These are phyloP conservation scores for Threskiornis aethiopicus DNA, from an alignment of 2,797 vertebrate species.

Conservation along the genomic window DNA sequence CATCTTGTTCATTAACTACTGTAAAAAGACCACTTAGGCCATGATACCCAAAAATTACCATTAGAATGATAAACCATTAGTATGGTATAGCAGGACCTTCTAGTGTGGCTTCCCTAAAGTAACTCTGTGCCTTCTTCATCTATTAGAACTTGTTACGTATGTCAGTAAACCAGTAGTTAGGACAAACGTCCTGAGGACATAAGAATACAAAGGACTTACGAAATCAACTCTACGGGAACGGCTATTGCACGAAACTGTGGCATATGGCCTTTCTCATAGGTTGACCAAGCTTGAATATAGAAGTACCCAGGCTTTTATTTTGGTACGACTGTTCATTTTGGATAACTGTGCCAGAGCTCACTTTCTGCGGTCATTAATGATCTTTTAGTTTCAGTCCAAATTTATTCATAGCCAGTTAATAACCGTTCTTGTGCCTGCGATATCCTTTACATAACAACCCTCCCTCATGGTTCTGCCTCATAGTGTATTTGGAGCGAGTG, in stretches of 20 bases:
- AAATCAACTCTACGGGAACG: background rate
- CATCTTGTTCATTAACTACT: background rate
- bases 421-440: background rate
- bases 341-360: background rate
- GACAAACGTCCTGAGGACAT: background rate
- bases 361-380: background rate
- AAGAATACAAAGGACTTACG: background rate
- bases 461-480: background rate
- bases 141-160: background rate
- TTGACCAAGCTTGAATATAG: background rate
- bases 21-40: accelerated
- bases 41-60: accelerated
- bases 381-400: background rate
- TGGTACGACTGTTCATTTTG: background rate
- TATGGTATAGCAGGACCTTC: background rate
- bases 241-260: background rate
- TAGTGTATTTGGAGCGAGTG: accelerated
- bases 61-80: background rate
- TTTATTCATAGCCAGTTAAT: background rate
- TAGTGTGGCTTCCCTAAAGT: background rate
- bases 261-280: background rate
- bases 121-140: background rate
- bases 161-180: background rate
- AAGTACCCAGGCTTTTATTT: background rate
- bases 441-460: background rate